Evolutionary conservation across 1,140 invertebrate species (phyloP), one percentile per base, ranked within the genome.

Genomic region (Nasonia longicornis): DNA sequence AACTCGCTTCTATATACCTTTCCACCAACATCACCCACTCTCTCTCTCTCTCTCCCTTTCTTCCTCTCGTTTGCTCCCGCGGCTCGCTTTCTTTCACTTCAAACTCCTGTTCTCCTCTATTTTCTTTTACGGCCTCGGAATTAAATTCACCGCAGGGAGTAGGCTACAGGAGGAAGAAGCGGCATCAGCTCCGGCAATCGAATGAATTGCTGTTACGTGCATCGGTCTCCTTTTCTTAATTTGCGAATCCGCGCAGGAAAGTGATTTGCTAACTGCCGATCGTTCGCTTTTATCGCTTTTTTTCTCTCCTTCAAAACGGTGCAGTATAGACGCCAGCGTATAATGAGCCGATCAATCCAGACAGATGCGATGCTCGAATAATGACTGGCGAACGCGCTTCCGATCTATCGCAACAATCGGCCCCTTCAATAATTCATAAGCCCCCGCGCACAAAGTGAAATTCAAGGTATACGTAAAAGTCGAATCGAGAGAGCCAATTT

Each of bases 1-100:
- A 86, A 87, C 85, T 83, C 83, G 66, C 80, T 84, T 79, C 79
- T 14, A 35, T 35, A 35, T 35, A 79, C 64, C 77, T 78, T 77
- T 42, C 52, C 12, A 58, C 52, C 75, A 80, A 78, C 48, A 48
- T 74, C 79, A 38, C 38, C 70, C 7, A 63, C 58, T 22, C 29
- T 38, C 35, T 26, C 69, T 42, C 35, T 82, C 74, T 79, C 75
- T 74, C 76, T 76, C 83, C 81, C 20, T 42, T n/a, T 82, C 74
- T 81, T 72, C 79, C 66, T 80, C 84, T 79, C 74, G 58, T 72
- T 63, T 29, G 45, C n/a, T 45, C 7, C 26, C 20, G 12, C 20
- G 12, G 58, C 48, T 71, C 48, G 7, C 48, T 63, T 70, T 77
- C 73, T 81, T 42, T 81, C 48, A 52, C 74, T 77, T 71, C 31